phyloP scores from a whole-genome alignment of 2,113 vertebrate genomes.

The Tenebrosternarchus preto region DNA sequence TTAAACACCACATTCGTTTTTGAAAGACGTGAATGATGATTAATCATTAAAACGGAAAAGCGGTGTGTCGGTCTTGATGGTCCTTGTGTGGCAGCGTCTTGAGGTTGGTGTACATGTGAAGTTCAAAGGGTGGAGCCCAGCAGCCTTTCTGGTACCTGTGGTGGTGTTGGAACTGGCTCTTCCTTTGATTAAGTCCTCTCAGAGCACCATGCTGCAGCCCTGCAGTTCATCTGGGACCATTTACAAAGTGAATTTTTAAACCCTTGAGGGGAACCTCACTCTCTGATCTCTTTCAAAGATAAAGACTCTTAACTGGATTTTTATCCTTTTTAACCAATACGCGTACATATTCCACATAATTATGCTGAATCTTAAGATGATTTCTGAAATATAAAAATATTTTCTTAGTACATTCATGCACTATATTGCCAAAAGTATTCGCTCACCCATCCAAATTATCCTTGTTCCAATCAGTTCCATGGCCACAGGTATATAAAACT shows the following conservation, averaged over 20 bases:
- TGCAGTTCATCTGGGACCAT: constrained; percentile 31
- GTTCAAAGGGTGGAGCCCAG: constrained; percentile 1
- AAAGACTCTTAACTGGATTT: constrained; percentile 13
- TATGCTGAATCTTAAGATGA: not conserved
- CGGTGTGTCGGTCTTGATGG: too few species aligned
- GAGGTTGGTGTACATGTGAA: not conserved
- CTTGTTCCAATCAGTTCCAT: too few species aligned
- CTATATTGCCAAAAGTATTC: too few species aligned
- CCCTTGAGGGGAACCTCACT: constrained; percentile 11
- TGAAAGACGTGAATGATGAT: too few species aligned
- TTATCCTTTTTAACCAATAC: constrained; percentile 19
- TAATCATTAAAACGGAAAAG: too few species aligned
- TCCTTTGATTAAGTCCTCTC: constrained; percentile 24
- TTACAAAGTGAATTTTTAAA: constrained; percentile 44
- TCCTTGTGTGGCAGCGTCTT: not conserved
- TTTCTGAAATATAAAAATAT: not conserved
- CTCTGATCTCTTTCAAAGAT: constrained; percentile 16
- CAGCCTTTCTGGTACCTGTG: constrained; percentile 22
- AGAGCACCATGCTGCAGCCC: constrained; percentile 10
- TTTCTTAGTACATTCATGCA: not conserved
- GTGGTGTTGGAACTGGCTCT: constrained; percentile 12
- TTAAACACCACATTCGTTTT: too few species aligned
- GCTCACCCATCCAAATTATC: too few species aligned
- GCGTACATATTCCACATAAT: not conserved
- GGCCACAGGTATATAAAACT: too few species aligned